Base-by-base conservation (phyloP, 2,888 invertebrate species). In the Polydrusus pterygomalis region DNA sequence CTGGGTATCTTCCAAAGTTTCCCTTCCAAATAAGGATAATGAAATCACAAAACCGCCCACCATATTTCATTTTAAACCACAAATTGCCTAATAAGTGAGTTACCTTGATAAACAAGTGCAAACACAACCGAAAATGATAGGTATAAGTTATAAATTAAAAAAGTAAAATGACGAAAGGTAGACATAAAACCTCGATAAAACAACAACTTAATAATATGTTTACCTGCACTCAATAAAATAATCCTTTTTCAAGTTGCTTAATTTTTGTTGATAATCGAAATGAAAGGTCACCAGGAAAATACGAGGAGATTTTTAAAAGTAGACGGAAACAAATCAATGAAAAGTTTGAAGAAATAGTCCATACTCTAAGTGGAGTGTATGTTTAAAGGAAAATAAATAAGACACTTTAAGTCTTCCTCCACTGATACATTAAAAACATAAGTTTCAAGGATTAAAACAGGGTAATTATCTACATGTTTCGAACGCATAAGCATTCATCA, bases 131-230 rank as follows among this genome's bases (percentile, higher is more conserved):
- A 62, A 40, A 62, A 62, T 45, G 20, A 45, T 43, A 62, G 62
- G 17, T 40, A 38, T 18, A 34, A 40, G 20, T 40, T 18, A 62
- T 40, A 62, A 45, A 45, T 62, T 43, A 43, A 43, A 62, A 62
- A 62, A 62, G 17, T 17, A 20, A 62, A 62, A 62, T 62, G 15
- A 62, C 62, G 62, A 62, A 62, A 62, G 40, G 38, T 40, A 62
- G 18, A 62, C 40, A 45, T 43, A 40, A 62, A 62, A 62, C 62
- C 62, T 62, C 62, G 40, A 62, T 62, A 40, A 62, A 62, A 62
- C 40, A 62, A 62, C 17, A 1, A 62, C 40, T 20, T 62, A 62
- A 62, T 62, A 45, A 62, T 62, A 62, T 62, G 62, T 62, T 62
- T 62, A 45, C 62, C 40, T 18, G 17, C 34, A 40, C 20, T 13